phyloP scores from a whole-genome alignment of 2,113 vertebrate species.

The Corydoras sp. region DNA sequence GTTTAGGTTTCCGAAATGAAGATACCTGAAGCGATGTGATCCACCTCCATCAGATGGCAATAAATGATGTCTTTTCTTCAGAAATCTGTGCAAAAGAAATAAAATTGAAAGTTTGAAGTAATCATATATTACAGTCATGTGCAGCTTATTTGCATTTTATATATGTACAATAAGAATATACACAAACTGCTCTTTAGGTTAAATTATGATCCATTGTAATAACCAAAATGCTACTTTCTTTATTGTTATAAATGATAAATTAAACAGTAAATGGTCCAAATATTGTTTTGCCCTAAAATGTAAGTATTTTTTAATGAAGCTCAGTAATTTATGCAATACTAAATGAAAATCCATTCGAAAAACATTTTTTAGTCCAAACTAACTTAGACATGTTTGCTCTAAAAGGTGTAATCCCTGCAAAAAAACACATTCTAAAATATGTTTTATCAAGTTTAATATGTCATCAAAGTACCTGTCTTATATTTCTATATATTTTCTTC shows the following conservation, averaged over 20 bases:
- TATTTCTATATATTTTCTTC: too few species aligned
- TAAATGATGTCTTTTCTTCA: not conserved
- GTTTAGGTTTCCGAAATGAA: conserved; percentile 1
- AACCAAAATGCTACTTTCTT: too few species aligned
- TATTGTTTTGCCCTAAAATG: not conserved
- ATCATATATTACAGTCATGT: not conserved
- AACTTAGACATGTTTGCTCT: not conserved
- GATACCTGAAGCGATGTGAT: conserved; percentile 18
- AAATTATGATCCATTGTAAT: too few species aligned
- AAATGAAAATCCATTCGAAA: not conserved
- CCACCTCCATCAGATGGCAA: not conserved
- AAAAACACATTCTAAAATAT: conserved; percentile 30
- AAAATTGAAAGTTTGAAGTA: conserved; percentile 8
- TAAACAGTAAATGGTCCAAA: not conserved
- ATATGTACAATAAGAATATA: too few species aligned
- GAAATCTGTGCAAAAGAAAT: conserved; percentile 29
- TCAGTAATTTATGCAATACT: not conserved
- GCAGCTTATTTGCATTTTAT: too few species aligned
- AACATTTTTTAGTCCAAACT: too few species aligned
- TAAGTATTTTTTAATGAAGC: too few species aligned
- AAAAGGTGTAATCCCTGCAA: not conserved
- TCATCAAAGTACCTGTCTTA: not conserved
- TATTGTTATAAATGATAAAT: not conserved
- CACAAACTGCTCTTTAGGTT: too few species aligned
- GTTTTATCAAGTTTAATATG: conserved; percentile 13